Percentiles rank a stretch among this genome's conserved stretches.
phyloP scores from a whole-genome alignment of 2,113 vertebrate genomes.

The Oreotragus oreotragus region DNA sequence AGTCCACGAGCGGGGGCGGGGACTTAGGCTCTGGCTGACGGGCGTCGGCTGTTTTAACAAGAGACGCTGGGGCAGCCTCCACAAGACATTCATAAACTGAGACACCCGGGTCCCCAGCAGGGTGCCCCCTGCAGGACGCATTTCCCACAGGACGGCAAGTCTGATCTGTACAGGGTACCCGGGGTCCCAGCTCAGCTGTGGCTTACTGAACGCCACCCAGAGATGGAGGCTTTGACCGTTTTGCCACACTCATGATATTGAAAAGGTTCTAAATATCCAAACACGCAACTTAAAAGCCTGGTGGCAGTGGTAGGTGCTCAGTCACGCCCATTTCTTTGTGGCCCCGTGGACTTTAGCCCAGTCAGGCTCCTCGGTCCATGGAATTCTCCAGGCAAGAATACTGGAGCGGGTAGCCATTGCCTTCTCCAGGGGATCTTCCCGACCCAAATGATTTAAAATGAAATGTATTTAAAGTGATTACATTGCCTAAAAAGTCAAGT shows the following conservation, averaged over 20 bases:
- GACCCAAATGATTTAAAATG: background rate
- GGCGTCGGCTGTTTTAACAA: accelerated
- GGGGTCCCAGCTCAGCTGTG: background rate
- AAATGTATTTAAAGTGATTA: background rate
- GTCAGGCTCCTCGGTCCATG: background rate
- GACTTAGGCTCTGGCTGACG: background rate
- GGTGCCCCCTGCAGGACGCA: accelerated
- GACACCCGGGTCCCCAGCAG: no score
- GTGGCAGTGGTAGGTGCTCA: background rate
- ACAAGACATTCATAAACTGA: background rate
- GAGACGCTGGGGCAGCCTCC: background rate
- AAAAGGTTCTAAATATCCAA: background rate
- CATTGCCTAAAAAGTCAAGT: background rate
- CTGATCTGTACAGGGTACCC: background rate
- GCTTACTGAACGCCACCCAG: background rate
- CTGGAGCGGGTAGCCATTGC: background rate
- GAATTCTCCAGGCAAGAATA: background rate
- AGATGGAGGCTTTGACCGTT: background rate
- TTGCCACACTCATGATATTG: background rate
- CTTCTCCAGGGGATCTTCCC: background rate
- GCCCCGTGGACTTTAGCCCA: background rate
- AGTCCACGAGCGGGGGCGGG: accelerated
- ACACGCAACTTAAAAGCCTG: background rate
- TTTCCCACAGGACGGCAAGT: no score
- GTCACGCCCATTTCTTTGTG: background rate